Conservation (phyloP, 2,888 invertebrate species). For the Venusia cambrica region DNA sequence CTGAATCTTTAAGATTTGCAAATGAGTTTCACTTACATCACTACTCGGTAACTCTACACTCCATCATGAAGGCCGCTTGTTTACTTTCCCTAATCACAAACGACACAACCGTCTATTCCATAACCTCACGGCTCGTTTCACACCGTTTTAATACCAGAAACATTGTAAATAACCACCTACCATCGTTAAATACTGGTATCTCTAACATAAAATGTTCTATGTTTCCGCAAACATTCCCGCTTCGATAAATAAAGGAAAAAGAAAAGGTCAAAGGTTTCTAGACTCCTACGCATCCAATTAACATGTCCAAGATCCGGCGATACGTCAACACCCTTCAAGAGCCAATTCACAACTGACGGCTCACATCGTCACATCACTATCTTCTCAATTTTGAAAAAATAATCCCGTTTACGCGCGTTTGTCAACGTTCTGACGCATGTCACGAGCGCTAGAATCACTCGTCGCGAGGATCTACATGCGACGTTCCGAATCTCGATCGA, state of each 20-base stretch:
- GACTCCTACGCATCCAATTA: conserved; percentile 65
- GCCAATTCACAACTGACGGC: conserved; percentile 69
- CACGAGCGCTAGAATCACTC: conserved; percentile 62
- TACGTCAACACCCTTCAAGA: conserved; percentile 67
- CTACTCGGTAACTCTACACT: too few species aligned
- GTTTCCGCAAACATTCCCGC: conserved; percentile 22
- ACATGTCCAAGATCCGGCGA: conserved; percentile 71
- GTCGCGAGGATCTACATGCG: conserved; percentile 53
- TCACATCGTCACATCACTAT: conserved; percentile 62
- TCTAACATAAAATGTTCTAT: conserved; percentile 17
- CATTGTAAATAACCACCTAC: conserved; percentile 6
- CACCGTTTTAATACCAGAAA: conserved; percentile 5
- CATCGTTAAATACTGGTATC: conserved; percentile 15
- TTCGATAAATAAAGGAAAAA: conserved; percentile 23
- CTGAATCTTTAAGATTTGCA: too few species aligned
- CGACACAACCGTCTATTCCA: conserved; percentile 4
- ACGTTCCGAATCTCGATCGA: conserved; percentile 62
- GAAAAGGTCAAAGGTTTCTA: conserved; percentile 26
- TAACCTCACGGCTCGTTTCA: conserved; percentile 9
- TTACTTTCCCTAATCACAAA: conserved; percentile 3
- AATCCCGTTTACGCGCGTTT: conserved; percentile 39
- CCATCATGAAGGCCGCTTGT: too few species aligned
- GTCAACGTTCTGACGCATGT: conserved; percentile 60
- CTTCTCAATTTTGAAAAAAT: conserved; percentile 54
- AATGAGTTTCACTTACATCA: too few species aligned